Conservation (phyloP, 1,140 invertebrate species). For the Microvelia longipes region DNA sequence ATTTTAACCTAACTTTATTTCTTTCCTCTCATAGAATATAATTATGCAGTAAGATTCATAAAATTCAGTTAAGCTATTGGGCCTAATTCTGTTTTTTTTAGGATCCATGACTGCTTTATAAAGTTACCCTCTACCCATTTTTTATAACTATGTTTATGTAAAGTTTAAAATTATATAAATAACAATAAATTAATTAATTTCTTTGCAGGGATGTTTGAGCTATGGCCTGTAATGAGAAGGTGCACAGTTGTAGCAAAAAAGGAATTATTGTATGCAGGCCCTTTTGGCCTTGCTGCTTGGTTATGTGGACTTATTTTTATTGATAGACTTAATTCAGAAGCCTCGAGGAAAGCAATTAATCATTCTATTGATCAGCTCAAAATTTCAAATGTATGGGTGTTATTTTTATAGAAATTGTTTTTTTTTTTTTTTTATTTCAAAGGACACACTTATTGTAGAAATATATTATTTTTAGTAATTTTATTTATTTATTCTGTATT, state of each 20-base stretch:
- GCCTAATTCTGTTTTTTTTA: too few species aligned
- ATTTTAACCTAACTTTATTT: too few species aligned
- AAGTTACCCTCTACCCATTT: too few species aligned
- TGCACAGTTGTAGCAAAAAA: slow-evolving; percentile 39
- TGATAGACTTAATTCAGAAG: slow-evolving; percentile 57
- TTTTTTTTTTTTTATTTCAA: neutral
- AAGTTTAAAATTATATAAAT: too few species aligned
- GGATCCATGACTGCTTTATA: too few species aligned
- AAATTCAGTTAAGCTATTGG: too few species aligned
- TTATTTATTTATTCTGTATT: neutral
- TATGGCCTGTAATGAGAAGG: slow-evolving; percentile 36
- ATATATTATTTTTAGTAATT: slow-evolving; percentile 7
- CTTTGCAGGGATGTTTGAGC: slow-evolving; percentile 22
- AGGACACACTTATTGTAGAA: too few species aligned
- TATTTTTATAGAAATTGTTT: neutral
- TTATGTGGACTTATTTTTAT: slow-evolving; percentile 42
- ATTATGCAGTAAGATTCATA: too few species aligned
- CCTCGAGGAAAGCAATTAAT: slow-evolving; percentile 59
- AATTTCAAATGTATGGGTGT: slow-evolving; percentile 46
- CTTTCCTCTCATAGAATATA: too few species aligned
- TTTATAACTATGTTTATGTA: too few species aligned
- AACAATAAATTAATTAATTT: slow-evolving; percentile 4
- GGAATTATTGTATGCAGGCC: slow-evolving; percentile 38
- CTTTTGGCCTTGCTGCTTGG: slow-evolving; percentile 41
- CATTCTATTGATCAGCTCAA: slow-evolving; percentile 55